These are phyloP conservation scores for Redunca redunca DNA, from an alignment of 2,113 vertebrate species.

Conservation along the genomic window DNA sequence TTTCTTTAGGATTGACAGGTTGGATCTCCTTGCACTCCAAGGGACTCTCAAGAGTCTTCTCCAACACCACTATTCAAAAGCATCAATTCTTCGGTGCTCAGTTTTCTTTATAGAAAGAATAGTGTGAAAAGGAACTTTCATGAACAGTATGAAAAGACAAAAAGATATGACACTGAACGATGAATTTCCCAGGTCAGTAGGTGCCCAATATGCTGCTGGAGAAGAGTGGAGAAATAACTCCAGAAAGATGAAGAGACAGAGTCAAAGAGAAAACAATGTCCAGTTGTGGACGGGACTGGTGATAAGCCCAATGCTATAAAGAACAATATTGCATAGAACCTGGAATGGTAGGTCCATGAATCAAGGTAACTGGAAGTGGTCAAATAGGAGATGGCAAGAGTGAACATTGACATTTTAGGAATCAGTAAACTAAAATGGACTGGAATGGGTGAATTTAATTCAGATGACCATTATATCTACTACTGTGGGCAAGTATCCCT, in stretches of 20 bases:
- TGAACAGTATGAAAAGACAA: neutral
- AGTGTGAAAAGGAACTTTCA: neutral
- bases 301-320: neutral
- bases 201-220: neutral
- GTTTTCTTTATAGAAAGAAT: neutral
- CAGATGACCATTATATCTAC: neutral
- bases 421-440: neutral
- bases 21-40: neutral
- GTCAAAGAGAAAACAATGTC: neutral
- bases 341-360: neutral
- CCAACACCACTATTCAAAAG: neutral
- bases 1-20: neutral
- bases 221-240: neutral
- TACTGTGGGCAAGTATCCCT: neutral
- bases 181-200: neutral
- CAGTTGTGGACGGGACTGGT: neutral
- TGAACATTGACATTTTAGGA: neutral
- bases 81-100: neutral
- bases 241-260: neutral
- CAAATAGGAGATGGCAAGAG: neutral
- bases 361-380: neutral
- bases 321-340: neutral
- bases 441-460: neutral
- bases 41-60: neutral
- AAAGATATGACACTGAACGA: neutral